phyloP scores from a whole-genome alignment of 2,888 invertebrate genomes.

The Eremobia ochroleuca region DNA sequence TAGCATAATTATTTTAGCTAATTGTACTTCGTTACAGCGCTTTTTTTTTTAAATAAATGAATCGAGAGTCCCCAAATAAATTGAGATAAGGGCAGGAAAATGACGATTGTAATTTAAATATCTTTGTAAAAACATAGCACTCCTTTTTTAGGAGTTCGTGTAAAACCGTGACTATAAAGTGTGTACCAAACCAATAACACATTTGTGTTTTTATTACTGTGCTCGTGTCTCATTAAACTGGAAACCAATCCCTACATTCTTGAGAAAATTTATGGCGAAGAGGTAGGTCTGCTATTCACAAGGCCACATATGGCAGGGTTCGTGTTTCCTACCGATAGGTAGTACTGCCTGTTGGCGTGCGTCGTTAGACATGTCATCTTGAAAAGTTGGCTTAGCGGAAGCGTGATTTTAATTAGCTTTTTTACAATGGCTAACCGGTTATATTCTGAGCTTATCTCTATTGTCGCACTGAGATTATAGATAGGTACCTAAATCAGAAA shows the following conservation, averaged over 20 bases:
- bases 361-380: neutral
- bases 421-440: neutral
- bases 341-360: no score
- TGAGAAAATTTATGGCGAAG: conserved; percentile 12
- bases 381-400: neutral
- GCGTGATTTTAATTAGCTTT: conserved; percentile 11
- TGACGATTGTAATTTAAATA: neutral
- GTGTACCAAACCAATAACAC: no score
- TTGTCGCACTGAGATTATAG: neutral
- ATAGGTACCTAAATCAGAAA: neutral
- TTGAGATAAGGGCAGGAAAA: no score
- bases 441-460: neutral
- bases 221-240: conserved; percentile 8
- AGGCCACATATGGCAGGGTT: conserved; percentile 19
- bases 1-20: neutral
- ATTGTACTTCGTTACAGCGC: no score
- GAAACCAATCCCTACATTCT: conserved; percentile 17
- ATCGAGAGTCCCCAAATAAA: no score
- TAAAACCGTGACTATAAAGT: no score
- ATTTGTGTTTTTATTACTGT: neutral
- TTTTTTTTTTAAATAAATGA: no score
- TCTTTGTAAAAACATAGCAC: neutral
- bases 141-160: neutral
- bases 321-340: neutral
- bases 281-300: conserved; percentile 1